Percentiles rank a stretch among this genome's conserved stretches.
Conservation (phyloP, 2,888 invertebrate genomes). For the Mimumesa dahlbomi region DNA sequence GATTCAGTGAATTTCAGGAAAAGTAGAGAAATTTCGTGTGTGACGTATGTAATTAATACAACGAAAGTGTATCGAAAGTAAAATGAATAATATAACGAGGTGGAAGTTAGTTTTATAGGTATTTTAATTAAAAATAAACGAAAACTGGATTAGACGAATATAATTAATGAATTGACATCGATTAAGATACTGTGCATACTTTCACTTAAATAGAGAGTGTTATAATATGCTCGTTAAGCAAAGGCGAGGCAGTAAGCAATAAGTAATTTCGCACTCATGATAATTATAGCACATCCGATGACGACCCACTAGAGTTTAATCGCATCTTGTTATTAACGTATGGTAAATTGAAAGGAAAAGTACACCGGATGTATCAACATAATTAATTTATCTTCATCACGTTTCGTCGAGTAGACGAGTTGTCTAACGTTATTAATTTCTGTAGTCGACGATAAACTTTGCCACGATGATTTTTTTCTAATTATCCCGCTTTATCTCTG, state of each 20-base stretch:
- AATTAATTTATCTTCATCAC: neutral
- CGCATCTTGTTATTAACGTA: neutral
- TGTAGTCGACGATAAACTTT: too few relatives aligned
- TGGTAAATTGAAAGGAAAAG: conserved; percentile 46
- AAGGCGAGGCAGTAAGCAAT: too few relatives aligned
- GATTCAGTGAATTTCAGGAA: too few relatives aligned
- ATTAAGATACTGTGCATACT: conserved; percentile 19
- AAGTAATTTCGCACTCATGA: conserved; percentile 24
- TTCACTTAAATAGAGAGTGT: conserved; percentile 43
- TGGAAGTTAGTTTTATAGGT: neutral
- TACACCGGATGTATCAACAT: neutral
- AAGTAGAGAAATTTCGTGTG: too few relatives aligned
- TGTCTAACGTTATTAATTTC: too few relatives aligned
- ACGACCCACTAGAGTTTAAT: neutral
- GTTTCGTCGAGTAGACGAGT: neutral
- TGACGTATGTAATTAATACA: too few relatives aligned
- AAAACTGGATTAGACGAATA: neutral
- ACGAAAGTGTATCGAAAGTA: too few relatives aligned
- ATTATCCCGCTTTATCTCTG: too few relatives aligned
- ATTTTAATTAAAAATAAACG: neutral
- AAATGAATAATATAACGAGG: too few relatives aligned
- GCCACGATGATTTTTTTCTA: too few relatives aligned
- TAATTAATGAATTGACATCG: conserved; percentile 4
- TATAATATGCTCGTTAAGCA: conserved; percentile 36
- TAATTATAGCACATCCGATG: conserved; percentile 36